These are phyloP conservation scores for Acrossocheilus wenchowensis DNA, from an alignment of 2,797 vertebrate species.

Conservation along the genomic window DNA sequence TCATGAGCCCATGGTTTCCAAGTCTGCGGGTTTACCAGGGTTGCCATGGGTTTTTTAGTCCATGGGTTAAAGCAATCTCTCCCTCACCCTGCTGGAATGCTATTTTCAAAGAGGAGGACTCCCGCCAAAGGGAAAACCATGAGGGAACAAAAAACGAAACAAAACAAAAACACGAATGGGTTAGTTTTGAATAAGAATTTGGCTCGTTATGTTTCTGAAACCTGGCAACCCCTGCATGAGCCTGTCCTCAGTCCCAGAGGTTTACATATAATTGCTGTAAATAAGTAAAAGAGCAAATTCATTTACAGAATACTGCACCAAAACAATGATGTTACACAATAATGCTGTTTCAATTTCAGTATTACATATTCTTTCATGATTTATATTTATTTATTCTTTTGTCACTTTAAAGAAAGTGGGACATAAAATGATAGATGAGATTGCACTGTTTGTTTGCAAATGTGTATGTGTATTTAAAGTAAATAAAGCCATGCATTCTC, in stretches of 20 bases:
- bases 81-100: no score
- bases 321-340: not conserved
- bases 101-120: no score
- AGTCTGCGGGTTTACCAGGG: no score
- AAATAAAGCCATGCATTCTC: not conserved
- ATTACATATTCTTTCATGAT: not conserved
- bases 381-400: conserved; percentile 33
- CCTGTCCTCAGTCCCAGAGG: conserved; percentile 71
- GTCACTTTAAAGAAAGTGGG: not conserved
- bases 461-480: not conserved
- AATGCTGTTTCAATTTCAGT: not conserved
- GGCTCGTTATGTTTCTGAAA: no score
- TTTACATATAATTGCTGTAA: conserved; percentile 68
- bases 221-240: conserved; percentile 42
- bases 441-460: no score
- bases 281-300: conserved; percentile 64
- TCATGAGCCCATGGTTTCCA: conserved; percentile 45
- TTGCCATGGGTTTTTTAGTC: no score
- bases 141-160: no score
- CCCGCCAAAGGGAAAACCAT: no score
- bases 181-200: no score
- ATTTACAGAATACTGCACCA: not conserved
- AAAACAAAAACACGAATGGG: no score
- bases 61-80: no score
- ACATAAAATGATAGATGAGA: not conserved